Evolutionary conservation across 2,113 vertebrate genomes (phyloP).

Genomic region (Sphaerodactylus townsendi): DNA sequence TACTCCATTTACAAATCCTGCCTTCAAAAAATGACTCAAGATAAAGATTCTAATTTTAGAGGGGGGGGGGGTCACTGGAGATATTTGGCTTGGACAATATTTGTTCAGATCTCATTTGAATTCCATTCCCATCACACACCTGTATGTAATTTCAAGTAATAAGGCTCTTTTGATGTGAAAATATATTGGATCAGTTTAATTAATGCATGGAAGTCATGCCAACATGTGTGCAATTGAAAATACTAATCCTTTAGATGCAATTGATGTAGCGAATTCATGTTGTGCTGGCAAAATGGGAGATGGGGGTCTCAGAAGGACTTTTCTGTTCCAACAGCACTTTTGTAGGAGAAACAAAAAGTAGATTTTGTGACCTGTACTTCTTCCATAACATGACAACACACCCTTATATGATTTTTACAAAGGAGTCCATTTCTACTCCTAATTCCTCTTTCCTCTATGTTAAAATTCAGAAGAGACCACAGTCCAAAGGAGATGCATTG

Average conservation of each 20-base stretch:
- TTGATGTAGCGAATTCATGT: not conserved
- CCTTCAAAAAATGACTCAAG: not conserved
- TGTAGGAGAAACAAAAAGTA: not conserved
- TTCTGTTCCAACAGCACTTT: not conserved
- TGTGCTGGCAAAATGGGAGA: not conserved
- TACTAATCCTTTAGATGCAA: not conserved
- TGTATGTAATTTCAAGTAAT: not conserved
- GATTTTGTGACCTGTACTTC: not conserved
- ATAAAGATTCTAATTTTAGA: not conserved
- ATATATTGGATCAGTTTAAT: not conserved
- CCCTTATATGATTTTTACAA: not conserved
- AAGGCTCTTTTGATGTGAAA: not conserved
- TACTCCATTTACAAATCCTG: not conserved
- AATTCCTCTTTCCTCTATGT: not conserved
- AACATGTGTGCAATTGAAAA: not conserved
- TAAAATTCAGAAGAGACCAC: too few relatives aligned
- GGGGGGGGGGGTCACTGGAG: not conserved
- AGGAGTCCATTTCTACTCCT: not conserved
- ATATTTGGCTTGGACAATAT: not conserved
- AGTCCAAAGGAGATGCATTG: too few relatives aligned
- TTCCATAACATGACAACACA: too few relatives aligned
- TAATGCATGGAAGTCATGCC: fast-evolving
- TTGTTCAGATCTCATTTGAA: not conserved
- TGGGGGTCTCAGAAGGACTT: not conserved
- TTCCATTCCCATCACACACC: fast-evolving